phyloP scores from a whole-genome alignment of 2,797 vertebrate species.

The Australoheros facetus region DNA sequence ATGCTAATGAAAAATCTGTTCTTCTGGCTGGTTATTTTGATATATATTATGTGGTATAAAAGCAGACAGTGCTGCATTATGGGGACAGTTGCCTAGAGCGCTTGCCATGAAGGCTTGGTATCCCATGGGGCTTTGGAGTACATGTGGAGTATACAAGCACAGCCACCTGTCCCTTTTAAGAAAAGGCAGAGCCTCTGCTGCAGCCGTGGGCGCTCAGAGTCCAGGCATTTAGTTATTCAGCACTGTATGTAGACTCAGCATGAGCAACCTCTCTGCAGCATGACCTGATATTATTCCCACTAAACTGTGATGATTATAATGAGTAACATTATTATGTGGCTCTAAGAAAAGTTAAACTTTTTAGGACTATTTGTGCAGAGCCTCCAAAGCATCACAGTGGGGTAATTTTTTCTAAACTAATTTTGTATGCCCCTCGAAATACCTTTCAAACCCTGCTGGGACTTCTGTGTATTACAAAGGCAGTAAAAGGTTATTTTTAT shows the following conservation, averaged over 20 bases:
- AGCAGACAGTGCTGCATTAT: conserved; percentile 31
- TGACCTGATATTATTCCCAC: neutral
- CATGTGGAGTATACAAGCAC: conserved; percentile 27
- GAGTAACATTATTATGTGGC: neutral
- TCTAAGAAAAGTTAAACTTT: conserved; percentile 1
- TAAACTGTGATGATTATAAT: neutral
- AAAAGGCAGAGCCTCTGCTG: conserved; percentile 33
- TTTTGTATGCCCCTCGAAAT: too few species aligned
- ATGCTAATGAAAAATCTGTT: conserved; percentile 3
- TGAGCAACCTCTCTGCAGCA: conserved; percentile 12
- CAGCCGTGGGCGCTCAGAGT: conserved; percentile 8
- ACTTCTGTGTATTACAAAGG: neutral
- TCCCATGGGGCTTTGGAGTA: conserved; percentile 55
- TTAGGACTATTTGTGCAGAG: neutral
- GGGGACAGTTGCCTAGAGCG: conserved; percentile 28
- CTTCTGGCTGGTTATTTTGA: conserved; percentile 17
- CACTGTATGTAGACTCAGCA: conserved; percentile 3
- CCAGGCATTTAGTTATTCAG: conserved; percentile 8
- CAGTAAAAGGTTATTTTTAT: neutral
- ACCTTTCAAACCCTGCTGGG: neutral
- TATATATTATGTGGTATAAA: neutral
- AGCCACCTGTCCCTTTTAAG: conserved; percentile 68
- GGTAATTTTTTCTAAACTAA: neutral
- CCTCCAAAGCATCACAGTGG: neutral
- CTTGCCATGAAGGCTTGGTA: conserved; percentile 45